phyloP scores from a whole-genome alignment of 2,888 invertebrate species.

The Chironomus riparius region DNA sequence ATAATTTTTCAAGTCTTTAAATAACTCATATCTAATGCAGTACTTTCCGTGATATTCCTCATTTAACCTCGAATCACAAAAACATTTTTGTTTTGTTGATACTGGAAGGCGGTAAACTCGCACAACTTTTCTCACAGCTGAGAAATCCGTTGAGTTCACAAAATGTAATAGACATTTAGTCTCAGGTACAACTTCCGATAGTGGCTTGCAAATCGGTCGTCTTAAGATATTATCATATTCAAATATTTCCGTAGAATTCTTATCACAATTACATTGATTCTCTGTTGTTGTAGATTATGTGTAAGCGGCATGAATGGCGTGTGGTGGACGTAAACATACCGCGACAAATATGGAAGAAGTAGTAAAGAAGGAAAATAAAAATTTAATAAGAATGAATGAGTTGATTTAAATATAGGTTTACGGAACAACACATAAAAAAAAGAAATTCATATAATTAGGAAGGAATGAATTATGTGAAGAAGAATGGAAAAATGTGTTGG shows the following conservation, averaged over 20 bases:
- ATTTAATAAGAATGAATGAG: background rate
- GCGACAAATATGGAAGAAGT: too few species aligned
- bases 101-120: slow-evolving; percentile 30
- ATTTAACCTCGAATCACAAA: slow-evolving; percentile 36
- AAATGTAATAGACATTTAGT: slow-evolving; percentile 1
- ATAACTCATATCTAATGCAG: slow-evolving; percentile 36
- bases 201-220: slow-evolving; percentile 34
- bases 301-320: too few species aligned
- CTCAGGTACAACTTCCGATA: background rate
- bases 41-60: slow-evolving; percentile 35
- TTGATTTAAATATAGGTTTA: background rate
- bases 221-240: slow-evolving; percentile 35
- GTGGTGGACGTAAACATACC: too few species aligned
- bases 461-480: background rate
- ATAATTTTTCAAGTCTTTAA: slow-evolving; percentile 34
- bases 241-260: slow-evolving; percentile 29
- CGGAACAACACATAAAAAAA: background rate
- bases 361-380: background rate
- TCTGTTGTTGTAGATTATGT: slow-evolving; percentile 34
- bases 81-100: slow-evolving; percentile 28
- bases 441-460: background rate
- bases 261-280: slow-evolving; percentile 43
- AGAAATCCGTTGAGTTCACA: slow-evolving; percentile 21
- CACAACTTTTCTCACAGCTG: slow-evolving; percentile 26
- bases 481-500: background rate